A percentile compares a stretch with the other conserved stretches of the same genome.
These are phyloP conservation scores for Loxodonta africana DNA, from an alignment of 2,113 vertebrate genomes.

Conservation along the genomic window DNA sequence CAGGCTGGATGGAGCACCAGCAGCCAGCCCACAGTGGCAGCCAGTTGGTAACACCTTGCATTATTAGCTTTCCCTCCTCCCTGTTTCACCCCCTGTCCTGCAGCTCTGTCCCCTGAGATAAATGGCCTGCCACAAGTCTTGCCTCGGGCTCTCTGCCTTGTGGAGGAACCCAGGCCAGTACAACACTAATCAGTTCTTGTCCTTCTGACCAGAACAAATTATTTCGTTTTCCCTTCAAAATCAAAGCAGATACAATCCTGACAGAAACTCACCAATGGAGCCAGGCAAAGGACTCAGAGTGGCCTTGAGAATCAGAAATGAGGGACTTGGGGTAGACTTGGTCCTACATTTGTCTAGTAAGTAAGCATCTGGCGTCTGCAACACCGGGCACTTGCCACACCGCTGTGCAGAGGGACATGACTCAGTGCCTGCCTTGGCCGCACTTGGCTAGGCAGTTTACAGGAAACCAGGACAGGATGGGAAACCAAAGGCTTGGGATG, in stretches of 20 bases:
- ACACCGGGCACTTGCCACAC: neutral
- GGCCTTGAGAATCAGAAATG: neutral
- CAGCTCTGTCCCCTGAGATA: neutral
- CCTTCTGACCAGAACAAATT: constrained; percentile 46
- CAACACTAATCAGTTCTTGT: neutral
- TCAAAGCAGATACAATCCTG: neutral
- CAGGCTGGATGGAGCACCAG: neutral
- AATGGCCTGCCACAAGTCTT: neutral
- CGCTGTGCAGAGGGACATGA: no score
- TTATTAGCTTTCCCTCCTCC: neutral
- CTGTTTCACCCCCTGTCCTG: no score
- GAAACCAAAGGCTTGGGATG: neutral
- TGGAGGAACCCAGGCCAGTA: neutral
- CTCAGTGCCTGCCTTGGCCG: no score
- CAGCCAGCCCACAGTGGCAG: rapidly evolving
- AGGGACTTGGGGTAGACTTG: no score
- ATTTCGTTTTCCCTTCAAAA: constrained; percentile 47
- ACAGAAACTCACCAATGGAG: neutral
- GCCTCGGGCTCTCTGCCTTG: neutral
- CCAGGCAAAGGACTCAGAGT: neutral
- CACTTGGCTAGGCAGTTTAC: rapidly evolving
- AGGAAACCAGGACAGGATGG: neutral
- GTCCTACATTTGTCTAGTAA: neutral
- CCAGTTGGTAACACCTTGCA: neutral
- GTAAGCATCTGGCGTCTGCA: neutral